Evolutionary conservation across 1,140 invertebrate genomes (phyloP).

Genomic region (Vollenhovia emeryi): DNA sequence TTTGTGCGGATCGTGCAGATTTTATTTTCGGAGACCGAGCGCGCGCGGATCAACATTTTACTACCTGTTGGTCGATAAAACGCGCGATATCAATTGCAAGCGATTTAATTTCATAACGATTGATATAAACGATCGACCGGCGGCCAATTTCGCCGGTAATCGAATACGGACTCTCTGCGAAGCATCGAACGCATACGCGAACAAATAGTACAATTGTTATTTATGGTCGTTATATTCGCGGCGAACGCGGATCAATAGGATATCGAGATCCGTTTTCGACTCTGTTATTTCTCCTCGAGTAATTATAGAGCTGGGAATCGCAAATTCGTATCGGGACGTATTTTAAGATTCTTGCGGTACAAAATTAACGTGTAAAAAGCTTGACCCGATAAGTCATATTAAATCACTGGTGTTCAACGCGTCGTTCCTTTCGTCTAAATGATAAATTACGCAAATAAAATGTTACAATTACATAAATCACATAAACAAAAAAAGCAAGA

Average conservation of each 20-base stretch:
- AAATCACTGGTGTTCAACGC: neutral
- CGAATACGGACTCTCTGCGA: slow-evolving; percentile 15
- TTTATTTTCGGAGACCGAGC: slow-evolving; percentile 13
- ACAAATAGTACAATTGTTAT: slow-evolving; percentile 41
- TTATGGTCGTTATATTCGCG: neutral
- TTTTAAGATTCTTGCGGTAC: neutral
- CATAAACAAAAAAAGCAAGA: neutral
- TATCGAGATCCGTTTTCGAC: neutral
- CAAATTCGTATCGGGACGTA: neutral
- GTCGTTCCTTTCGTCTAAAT: too few species aligned
- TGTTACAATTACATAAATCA: too few species aligned
- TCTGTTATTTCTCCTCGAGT: neutral
- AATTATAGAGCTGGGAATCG: neutral
- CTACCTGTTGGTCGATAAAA: slow-evolving; percentile 8
- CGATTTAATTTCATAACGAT: slow-evolving; percentile 42
- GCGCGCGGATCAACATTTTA: neutral
- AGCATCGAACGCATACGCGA: slow-evolving; percentile 10
- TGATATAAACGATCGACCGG: slow-evolving; percentile 38
- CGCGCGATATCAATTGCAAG: slow-evolving; percentile 16
- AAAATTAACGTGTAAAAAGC: neutral
- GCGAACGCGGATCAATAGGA: neutral
- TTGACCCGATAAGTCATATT: neutral
- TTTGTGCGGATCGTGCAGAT: neutral
- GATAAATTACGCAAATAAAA: too few species aligned
- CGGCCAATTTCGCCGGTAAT: slow-evolving; percentile 35